Conservation (phyloP, 2,113 vertebrate species). For the Petroica traversi region DNA sequence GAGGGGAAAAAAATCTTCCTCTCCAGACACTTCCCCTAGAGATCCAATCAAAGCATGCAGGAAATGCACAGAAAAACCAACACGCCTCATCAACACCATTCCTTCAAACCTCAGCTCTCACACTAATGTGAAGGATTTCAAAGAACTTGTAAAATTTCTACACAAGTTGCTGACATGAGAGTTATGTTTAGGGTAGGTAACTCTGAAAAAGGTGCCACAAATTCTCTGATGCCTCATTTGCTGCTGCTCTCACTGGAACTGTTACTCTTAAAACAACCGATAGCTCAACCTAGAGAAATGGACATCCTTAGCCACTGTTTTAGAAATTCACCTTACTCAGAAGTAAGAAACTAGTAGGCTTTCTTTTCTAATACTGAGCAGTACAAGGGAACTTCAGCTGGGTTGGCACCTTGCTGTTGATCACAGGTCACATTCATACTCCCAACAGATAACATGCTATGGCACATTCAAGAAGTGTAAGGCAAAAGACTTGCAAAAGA, state of each 20-base stretch:
- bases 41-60: not conserved
- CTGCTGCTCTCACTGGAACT: not conserved
- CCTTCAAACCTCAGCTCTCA: not conserved
- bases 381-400: not conserved
- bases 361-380: not conserved
- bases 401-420: not conserved
- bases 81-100: not conserved
- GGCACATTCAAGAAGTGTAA: accelerated
- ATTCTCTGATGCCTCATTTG: not conserved
- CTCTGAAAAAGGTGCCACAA: not conserved
- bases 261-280: not conserved
- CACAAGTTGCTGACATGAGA: not conserved
- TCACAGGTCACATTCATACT: not conserved
- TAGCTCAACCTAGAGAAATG: not conserved
- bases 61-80: not conserved
- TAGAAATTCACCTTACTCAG: not conserved
- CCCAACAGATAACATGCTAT: not conserved
- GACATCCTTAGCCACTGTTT: not conserved
- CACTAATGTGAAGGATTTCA: not conserved
- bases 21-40: not conserved
- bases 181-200: not conserved
- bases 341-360: not conserved
- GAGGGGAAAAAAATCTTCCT: not conserved
- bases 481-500: not conserved
- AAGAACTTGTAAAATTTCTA: not conserved